Conservation (phyloP, 2,888 invertebrate genomes). For the Nemurella pictetii region DNA sequence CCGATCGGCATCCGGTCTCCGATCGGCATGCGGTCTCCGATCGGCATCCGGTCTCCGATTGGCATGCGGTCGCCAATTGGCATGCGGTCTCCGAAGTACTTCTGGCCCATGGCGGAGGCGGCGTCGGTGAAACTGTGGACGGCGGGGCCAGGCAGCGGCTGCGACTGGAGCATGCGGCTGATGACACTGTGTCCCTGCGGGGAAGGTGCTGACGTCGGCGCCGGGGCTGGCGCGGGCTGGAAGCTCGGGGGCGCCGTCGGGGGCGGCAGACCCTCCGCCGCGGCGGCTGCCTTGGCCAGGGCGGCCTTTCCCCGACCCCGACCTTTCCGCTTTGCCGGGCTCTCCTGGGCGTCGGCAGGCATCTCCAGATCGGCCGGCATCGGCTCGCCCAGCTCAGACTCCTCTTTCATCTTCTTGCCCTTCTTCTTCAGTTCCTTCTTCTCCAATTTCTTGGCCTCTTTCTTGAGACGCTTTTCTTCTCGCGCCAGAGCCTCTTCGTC, state of each 20-base stretch:
- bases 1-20: slow-evolving; percentile 47
- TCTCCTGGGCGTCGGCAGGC: not conserved
- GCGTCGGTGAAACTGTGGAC: slow-evolving; percentile 52
- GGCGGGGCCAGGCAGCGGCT: slow-evolving; percentile 49
- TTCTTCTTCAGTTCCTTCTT: slow-evolving; percentile 43
- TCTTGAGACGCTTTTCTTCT: slow-evolving; percentile 48
- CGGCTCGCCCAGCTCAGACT: slow-evolving; percentile 16
- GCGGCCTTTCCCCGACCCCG: slow-evolving; percentile 41
- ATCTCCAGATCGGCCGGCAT: not conserved
- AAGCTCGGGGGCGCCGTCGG: slow-evolving; percentile 52
- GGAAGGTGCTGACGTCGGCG: slow-evolving; percentile 49
- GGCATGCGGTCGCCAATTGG: slow-evolving; percentile 45
- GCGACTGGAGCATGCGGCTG: slow-evolving; percentile 63
- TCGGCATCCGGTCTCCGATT: slow-evolving; percentile 45
- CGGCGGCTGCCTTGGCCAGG: slow-evolving; percentile 59
- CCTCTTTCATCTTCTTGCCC: slow-evolving; percentile 49
- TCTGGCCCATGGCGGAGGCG: slow-evolving; percentile 53
- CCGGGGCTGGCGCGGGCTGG: slow-evolving; percentile 50
- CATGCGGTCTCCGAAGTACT: slow-evolving; percentile 49
- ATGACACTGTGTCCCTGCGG: slow-evolving; percentile 53
- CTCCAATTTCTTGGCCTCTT: slow-evolving; percentile 33
- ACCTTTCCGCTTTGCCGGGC: slow-evolving; percentile 37
- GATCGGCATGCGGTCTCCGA: slow-evolving; percentile 46
- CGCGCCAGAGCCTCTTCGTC: slow-evolving; percentile 23
- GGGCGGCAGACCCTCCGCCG: slow-evolving; percentile 49